Percentiles rank a stretch among this genome's conserved stretches.
Conservation (phyloP, 1,140 invertebrate species). For the Polypedilum vanderplanki region DNA sequence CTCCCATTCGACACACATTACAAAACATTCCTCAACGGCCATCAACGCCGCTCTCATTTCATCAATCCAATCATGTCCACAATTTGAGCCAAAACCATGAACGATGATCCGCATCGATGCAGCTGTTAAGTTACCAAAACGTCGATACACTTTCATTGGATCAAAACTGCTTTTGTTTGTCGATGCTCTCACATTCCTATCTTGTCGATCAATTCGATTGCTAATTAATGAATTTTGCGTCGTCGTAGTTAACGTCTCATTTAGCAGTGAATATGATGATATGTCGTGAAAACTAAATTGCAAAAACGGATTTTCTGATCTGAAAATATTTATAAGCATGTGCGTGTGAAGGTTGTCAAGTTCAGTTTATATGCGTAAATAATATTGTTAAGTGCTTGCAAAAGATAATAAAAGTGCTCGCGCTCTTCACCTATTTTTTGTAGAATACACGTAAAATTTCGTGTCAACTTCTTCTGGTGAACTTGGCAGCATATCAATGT, state of each 20-base stretch:
- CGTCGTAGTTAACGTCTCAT: slow-evolving; percentile 10
- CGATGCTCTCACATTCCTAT: background rate
- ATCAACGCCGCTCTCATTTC: slow-evolving; percentile 86
- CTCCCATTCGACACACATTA: slow-evolving; percentile 92
- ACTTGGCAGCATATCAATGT: slow-evolving; percentile 80
- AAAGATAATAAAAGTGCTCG: no score
- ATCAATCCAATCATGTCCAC: slow-evolving; percentile 83
- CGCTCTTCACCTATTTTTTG: slow-evolving; percentile 47
- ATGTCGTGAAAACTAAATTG: slow-evolving; percentile 24
- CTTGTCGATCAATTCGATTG: slow-evolving; percentile 18
- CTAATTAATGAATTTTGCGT: background rate
- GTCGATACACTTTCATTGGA: background rate
- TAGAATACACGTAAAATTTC: slow-evolving; percentile 62
- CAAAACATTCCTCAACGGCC: slow-evolving; percentile 78
- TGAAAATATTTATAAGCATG: background rate
- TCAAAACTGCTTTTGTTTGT: background rate
- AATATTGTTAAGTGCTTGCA: no score
- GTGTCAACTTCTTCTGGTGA: slow-evolving; percentile 83
- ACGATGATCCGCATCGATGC: slow-evolving; percentile 82
- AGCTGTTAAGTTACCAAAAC: background rate
- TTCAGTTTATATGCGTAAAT: no score
- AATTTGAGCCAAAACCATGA: slow-evolving; percentile 89
- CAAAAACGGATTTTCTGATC: slow-evolving; percentile 26
- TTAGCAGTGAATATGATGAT: slow-evolving; percentile 14
- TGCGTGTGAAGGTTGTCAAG: no score